Base-by-base conservation (phyloP, 1,140 invertebrate species). In the Cyphomyrmex costatus region DNA sequence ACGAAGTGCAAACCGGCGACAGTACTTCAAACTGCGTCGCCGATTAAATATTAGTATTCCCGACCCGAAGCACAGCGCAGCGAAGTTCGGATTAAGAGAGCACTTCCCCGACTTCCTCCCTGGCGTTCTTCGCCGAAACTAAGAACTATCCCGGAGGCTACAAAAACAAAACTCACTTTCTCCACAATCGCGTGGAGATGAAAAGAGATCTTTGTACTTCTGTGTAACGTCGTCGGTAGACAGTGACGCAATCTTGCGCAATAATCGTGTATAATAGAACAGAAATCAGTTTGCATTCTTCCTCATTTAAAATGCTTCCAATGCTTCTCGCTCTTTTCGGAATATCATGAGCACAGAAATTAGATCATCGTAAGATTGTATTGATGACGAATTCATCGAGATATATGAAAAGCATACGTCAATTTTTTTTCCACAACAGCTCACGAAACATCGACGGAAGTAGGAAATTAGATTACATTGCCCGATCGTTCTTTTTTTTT, bases 41-140 rank as follows among this genome's bases (percentile, higher is more conserved):
- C 79, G 79, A 83, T 83, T 83, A 83, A 83, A 83, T 74, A 83
- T 83, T 83, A 83, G 79, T 83, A 83, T 83, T 83, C 36, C 79
- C 68, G 66, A 83, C 68, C 36, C 79, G 79, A 83, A 70, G 79
- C 79, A n/a, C n/a, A 83, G 27, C 68, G 27, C 68, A 53, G 61
- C 79, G n/a, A 83, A 83, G 68, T 83, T 83, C 68, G 79, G 79
- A 74, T 83, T 83, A 83, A 74, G 79, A 74, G 79, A 83, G 68
- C 68, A 83, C 79, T 74, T 60, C 36, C 51, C 51, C 63, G 63
- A 30, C 27, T 78, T 19, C n/a, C 6, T 56, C n/a, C 53, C 51
- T 56, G 3, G 42, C 76, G 58, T 80, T 56, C n/a, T 33, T 33
- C 68, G n/a, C 79, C 79, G 79, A 83, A 83, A 83, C 79, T 61